These are phyloP conservation scores for Spicauda simplicius DNA, from an alignment of 2,888 invertebrate species.

Conservation along the genomic window DNA sequence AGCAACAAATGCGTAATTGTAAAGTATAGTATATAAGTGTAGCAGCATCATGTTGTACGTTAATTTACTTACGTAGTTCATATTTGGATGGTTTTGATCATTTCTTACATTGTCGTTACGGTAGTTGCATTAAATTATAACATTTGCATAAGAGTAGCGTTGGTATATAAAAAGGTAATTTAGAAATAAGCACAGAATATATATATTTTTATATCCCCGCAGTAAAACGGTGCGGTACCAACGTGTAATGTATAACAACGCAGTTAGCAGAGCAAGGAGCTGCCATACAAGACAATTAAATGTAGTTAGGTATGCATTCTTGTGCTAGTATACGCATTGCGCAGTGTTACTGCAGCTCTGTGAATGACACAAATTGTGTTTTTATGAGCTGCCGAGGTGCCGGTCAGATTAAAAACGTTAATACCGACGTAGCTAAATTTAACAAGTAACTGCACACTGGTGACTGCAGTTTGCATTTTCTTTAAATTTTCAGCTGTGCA, in stretches of 20 bases:
- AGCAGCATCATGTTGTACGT: background rate
- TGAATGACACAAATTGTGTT: conserved; percentile 16
- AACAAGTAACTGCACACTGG: conserved; percentile 13
- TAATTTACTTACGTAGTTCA: too few species aligned
- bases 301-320: conserved; percentile 7
- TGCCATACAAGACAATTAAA: conserved; percentile 1
- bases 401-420: conserved; percentile 23
- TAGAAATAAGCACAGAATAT: too few species aligned
- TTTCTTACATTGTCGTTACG: too few species aligned
- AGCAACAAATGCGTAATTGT: conserved; percentile 8
- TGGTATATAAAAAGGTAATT: too few species aligned
- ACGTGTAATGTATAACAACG: too few species aligned
- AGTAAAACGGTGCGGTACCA: too few species aligned
- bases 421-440: conserved; percentile 6
- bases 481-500: conserved; percentile 4
- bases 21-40: background rate
- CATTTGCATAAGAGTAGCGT: too few species aligned
- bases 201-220: too few species aligned
- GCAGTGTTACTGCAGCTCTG: conserved; percentile 3
- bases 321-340: background rate
- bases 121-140: too few species aligned
- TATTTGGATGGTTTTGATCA: too few species aligned
- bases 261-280: background rate
- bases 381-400: conserved; percentile 18
- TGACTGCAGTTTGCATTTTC: too few species aligned